A percentile compares a stretch with the other conserved stretches of the same genome.
Evolutionary conservation across 53 echinoderm and acorn worm genomes (phyloP).

Genomic region (Patiria pectinifera): DNA sequence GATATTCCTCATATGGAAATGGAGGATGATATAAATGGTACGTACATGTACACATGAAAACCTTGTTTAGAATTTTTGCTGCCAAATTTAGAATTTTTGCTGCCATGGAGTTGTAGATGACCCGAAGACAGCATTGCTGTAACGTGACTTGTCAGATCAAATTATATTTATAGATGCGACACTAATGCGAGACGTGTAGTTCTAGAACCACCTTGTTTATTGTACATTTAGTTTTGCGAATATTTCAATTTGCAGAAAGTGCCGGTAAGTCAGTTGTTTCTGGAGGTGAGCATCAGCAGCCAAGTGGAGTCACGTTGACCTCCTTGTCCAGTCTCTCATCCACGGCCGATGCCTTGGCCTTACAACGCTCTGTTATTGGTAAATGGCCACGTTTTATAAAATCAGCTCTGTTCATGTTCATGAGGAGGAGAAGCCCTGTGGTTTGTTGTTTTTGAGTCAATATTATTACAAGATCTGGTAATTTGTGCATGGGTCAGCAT

Average conservation of each 20-base stretch:
- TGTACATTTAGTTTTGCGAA: no score
- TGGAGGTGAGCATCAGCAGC: conserved; percentile 17
- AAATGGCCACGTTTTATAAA: background rate
- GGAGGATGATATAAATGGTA: conserved; percentile 1
- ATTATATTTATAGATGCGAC: background rate
- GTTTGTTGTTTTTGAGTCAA: no score
- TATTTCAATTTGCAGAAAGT: background rate
- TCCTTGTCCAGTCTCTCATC: conserved; percentile 60
- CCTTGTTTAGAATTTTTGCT: background rate
- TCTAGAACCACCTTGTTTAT: no score
- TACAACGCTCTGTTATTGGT: conserved; percentile 96
- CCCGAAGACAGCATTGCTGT: no score
- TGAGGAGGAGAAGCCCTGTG: no score
- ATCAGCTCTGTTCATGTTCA: no score
- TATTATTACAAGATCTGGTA: no score
- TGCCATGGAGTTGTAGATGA: no score
- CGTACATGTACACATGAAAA: background rate
- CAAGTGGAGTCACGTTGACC: conserved; percentile 4
- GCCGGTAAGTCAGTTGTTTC: conserved; percentile 18
- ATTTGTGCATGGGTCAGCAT: no score
- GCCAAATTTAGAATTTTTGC: background rate
- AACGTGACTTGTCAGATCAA: no score
- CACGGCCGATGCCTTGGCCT: conserved; percentile 88
- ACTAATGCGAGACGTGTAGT: no score
- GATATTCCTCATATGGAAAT: background rate